A percentile compares a stretch with the other conserved stretches of the same genome.
Evolutionary conservation across 2,797 vertebrate species (phyloP).

Genomic region (Triplophysa yarkandensis): DNA sequence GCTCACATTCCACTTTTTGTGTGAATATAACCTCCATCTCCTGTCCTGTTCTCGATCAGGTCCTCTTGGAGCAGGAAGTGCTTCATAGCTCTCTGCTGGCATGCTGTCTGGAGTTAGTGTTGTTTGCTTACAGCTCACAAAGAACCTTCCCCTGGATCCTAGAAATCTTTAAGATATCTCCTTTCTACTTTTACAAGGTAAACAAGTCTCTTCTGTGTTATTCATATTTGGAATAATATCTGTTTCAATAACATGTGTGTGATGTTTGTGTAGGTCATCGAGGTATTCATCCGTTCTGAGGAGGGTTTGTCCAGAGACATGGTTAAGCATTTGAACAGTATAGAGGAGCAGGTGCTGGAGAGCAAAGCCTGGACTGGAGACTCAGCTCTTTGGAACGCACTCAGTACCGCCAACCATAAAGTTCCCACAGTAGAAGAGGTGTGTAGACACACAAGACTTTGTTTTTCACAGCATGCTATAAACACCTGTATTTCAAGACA

Average conservation of each 20-base stretch:
- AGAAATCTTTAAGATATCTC: constrained; percentile 80
- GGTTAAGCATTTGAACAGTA: constrained; percentile 95
- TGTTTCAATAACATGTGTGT: background rate
- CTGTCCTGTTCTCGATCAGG: constrained; percentile 67
- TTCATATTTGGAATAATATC: too few species aligned
- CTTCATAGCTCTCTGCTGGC: constrained; percentile 92
- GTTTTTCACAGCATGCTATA: too few species aligned
- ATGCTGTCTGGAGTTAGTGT: constrained; percentile 92
- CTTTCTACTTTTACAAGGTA: constrained; percentile 98
- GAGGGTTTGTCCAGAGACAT: constrained; percentile 95
- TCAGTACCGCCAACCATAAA: constrained; percentile 80
- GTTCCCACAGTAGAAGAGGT: constrained; percentile 96
- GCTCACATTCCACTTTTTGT: background rate
- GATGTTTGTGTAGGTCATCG: constrained; percentile 83
- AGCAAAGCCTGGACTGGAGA: constrained; percentile 85
- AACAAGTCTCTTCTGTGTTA: too few species aligned
- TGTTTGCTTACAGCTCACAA: constrained; percentile 94
- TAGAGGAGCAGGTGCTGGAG: constrained; percentile 96
- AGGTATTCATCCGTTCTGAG: constrained; percentile 95
- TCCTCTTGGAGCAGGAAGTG: constrained; percentile 90
- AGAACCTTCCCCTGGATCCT: constrained; percentile 96
- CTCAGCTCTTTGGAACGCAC: constrained; percentile 86
- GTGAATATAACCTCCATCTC: constrained; percentile 13
- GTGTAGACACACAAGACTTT: constrained; percentile 4
- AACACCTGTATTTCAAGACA: too few species aligned